phyloP scores from a whole-genome alignment of 2,797 vertebrate genomes.

The Lates japonicus region DNA sequence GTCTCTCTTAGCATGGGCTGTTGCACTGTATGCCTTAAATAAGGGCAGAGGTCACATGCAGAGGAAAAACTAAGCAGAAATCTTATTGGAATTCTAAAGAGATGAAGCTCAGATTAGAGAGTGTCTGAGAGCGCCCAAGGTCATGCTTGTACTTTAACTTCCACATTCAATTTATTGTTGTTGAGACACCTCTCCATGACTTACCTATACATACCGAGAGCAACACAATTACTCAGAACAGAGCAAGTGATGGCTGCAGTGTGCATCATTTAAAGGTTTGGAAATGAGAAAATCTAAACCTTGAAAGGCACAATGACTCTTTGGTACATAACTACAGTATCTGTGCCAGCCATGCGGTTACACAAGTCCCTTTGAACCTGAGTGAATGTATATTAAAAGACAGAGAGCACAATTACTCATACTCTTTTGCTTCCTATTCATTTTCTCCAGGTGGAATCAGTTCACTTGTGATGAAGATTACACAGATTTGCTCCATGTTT shows the following conservation, averaged over 20 bases:
- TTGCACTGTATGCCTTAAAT: slow-evolving; percentile 5
- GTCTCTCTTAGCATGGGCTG: not conserved
- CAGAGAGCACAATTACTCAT: slow-evolving; percentile 62
- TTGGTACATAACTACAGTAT: slow-evolving; percentile 69
- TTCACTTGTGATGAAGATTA: slow-evolving; percentile 25
- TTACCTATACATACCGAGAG: slow-evolving; percentile 49
- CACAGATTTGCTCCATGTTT: slow-evolving; percentile 46
- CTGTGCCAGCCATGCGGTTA: slow-evolving; percentile 42
- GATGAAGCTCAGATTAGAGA: slow-evolving; percentile 23
- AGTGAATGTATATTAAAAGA: slow-evolving; percentile 71
- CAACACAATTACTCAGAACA: slow-evolving; percentile 40
- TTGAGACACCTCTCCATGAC: slow-evolving; percentile 42
- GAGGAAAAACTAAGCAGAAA: slow-evolving; percentile 18
- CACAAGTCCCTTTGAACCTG: slow-evolving; percentile 74
- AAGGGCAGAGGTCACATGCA: slow-evolving; percentile 7
- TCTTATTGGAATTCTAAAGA: slow-evolving; percentile 19
- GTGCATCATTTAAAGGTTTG: slow-evolving; percentile 75
- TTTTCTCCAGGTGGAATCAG: slow-evolving; percentile 71
- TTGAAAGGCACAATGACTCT: slow-evolving; percentile 61
- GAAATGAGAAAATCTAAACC: slow-evolving; percentile 67
- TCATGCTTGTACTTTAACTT: slow-evolving; percentile 44
- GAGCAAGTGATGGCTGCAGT: slow-evolving; percentile 30
- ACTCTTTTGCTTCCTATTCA: slow-evolving; percentile 58
- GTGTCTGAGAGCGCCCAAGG: not conserved
- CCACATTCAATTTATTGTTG: slow-evolving; percentile 37